These are phyloP conservation scores for Autographa gamma DNA, from an alignment of 2,888 invertebrate genomes.

Conservation along the genomic window DNA sequence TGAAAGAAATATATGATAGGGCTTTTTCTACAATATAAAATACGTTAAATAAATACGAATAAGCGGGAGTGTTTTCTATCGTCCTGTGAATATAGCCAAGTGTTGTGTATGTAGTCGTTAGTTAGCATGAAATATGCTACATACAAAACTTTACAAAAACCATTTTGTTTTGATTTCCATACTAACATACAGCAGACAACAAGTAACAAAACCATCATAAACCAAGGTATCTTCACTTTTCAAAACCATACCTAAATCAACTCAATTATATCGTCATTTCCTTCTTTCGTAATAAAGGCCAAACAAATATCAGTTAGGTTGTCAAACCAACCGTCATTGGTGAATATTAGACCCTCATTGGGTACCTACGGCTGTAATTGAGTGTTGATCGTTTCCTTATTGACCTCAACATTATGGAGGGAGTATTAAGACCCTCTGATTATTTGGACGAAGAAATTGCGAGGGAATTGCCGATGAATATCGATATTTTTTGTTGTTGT, in stretches of 20 bases:
- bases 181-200: no score
- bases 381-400: slow-evolving; percentile 39
- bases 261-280: slow-evolving; percentile 28
- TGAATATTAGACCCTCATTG: slow-evolving; percentile 53
- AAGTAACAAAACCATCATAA: no score
- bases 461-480: background rate
- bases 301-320: slow-evolving; percentile 44
- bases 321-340: slow-evolving; percentile 40
- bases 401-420: slow-evolving; percentile 29
- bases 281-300: slow-evolving; percentile 21
- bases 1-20: no score
- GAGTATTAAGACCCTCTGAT: slow-evolving; percentile 14
- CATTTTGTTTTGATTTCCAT: no score
- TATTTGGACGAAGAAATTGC: slow-evolving; percentile 24
- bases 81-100: no score
- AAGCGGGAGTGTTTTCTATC: no score
- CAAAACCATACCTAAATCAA: background rate
- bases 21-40: no score
- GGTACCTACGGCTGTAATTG: slow-evolving; percentile 30
- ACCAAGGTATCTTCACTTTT: no score
- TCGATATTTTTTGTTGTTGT: background rate
- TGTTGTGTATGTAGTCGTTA: no score
- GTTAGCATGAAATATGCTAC: no score
- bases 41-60: no score
- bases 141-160: no score